These are phyloP conservation scores for Seriola dumerili DNA, from an alignment of 2,113 vertebrate genomes.

Conservation along the genomic window DNA sequence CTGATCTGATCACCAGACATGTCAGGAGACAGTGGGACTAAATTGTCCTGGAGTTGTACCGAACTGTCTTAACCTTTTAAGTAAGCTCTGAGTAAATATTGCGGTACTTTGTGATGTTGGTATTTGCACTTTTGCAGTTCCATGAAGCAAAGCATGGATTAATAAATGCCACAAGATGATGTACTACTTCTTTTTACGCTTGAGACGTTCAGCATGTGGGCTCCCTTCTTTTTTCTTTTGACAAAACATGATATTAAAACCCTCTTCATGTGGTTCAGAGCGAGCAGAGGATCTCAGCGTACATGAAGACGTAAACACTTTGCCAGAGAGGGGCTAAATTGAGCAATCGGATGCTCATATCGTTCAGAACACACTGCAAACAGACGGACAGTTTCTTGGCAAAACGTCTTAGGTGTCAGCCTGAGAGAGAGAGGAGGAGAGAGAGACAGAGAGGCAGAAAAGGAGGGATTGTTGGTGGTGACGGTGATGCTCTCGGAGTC, in stretches of 20 bases:
- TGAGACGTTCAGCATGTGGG: constrained; percentile 22
- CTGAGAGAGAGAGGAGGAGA: constrained; percentile 31
- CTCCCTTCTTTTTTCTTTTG: constrained; percentile 27
- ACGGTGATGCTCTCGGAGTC: constrained; percentile 68
- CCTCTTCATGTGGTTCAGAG: constrained; percentile 6
- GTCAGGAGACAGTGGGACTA: too few relatives aligned
- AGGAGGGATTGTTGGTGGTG: constrained; percentile 59
- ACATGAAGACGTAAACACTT: constrained; percentile 24
- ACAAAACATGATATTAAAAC: constrained; percentile 41
- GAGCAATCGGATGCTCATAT: constrained; percentile 66
- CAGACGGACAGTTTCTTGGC: constrained; percentile 66
- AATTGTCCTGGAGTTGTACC: neutral
- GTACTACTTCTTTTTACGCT: neutral
- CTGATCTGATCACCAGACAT: too few relatives aligned
- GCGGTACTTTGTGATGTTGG: neutral
- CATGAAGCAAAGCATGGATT: too few relatives aligned
- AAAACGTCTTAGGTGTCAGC: neutral
- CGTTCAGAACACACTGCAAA: constrained; percentile 63
- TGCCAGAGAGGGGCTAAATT: constrained; percentile 40
- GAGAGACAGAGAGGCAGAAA: constrained; percentile 36
- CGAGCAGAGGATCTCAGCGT: neutral
- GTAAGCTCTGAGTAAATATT: neutral
- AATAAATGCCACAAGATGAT: neutral
- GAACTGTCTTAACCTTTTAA: neutral
- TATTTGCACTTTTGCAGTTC: too few relatives aligned